Base-by-base conservation (phyloP, 2,797 vertebrate species). In the Caiman crocodilus region DNA sequence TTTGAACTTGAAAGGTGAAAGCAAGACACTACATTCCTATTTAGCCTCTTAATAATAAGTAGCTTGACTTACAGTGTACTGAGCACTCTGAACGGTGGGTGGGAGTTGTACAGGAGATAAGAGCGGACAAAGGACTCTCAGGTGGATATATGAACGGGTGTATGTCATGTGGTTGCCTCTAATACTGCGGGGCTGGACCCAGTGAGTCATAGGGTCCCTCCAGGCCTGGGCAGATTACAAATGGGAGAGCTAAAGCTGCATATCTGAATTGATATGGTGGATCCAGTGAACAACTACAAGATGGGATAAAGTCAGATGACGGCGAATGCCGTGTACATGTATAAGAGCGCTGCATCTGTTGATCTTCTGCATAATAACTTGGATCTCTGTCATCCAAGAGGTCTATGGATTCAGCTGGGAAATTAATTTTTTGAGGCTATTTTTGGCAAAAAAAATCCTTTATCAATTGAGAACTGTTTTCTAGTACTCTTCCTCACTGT, bases 401-500 rank as follows among this genome's bases (percentile, higher is more conserved):
- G 76, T 82, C 80, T 6, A 87, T 84, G 76, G 74, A 21, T 75
- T 88, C 83, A 84, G 32, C 42, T 86, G 87, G 79, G 60, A 92
- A 94, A 82, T 2, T 59, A 86, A 89, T 81, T 79, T 87, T 87
- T 75, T 61, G 25, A 83, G 60, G 32, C 30, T 56, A 85, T 76
- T 16, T 20, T 0, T 0, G 79, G 61, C 82, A 94, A 90, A 93
- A 75, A 50, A 50, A 50, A 86, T 87, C 69, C 86, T 85, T 90
- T 57, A 87, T 91, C 78, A 94, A 81, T 79, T 42, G 63, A 91
- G 85, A 16, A 8, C 13, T 61, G 0, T 63, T 13, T 79, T 94
- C 26, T 23, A 55, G 7, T 0, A 0, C 42, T 82, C 5, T 1
- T 5, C 42, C 14, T 21, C 18, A 9, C 4, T 0, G 0, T 1